Conservation (phyloP, 2,888 invertebrate species). For the Siphonodentalium dalli region DNA sequence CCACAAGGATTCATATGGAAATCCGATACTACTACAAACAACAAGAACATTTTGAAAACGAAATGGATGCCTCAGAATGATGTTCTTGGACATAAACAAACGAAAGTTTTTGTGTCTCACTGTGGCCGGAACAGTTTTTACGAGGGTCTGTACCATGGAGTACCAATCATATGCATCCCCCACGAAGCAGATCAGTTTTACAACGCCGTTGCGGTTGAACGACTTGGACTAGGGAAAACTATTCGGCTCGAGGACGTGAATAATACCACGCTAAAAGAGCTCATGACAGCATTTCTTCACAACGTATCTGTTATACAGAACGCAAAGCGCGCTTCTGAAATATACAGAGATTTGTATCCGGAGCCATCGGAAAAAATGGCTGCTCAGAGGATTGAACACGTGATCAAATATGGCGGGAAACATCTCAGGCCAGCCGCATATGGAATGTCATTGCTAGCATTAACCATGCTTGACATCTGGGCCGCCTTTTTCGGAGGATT, state of each 20-base stretch:
- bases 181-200: constrained; percentile 33
- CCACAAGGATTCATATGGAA: no score
- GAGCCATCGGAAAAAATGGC: constrained; percentile 31
- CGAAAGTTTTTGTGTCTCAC: constrained; percentile 39
- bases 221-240: no score
- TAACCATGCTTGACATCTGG: no score
- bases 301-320: no score
- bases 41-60: constrained; percentile 23
- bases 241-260: no score
- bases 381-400: constrained; percentile 42
- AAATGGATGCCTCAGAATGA: constrained; percentile 43
- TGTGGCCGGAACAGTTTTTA: constrained; percentile 41
- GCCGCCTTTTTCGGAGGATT: no score
- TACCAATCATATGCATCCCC: constrained; percentile 39
- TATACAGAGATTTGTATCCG: no score
- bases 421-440: constrained; percentile 33
- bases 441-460: constrained; percentile 20
- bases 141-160: constrained; percentile 40
- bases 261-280: no score
- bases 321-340: no score
- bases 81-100: constrained; percentile 32
- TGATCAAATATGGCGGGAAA: constrained; percentile 36
- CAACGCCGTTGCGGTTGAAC: constrained; percentile 27
- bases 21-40: no score
- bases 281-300: no score